These are phyloP conservation scores for Bombus affinis DNA, from an alignment of 1,140 invertebrate species.

Conservation along the genomic window DNA sequence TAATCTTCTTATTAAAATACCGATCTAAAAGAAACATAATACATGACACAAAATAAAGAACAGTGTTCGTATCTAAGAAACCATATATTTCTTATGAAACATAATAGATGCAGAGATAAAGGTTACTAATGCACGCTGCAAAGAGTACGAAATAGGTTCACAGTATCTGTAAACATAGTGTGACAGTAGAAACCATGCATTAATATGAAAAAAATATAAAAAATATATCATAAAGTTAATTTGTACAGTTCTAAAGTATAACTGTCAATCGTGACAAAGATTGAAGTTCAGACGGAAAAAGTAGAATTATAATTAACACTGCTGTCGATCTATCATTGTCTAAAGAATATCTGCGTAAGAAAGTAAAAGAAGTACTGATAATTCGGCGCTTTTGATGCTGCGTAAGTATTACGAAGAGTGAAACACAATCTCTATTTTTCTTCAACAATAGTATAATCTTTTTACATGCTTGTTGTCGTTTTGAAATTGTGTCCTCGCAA, in stretches of 20 bases:
- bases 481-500: constrained; percentile 25
- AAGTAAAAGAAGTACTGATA: constrained; percentile 7
- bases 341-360: not conserved
- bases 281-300: not conserved
- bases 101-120: constrained; percentile 8
- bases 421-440: constrained; percentile 11
- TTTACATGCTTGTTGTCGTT: constrained; percentile 23
- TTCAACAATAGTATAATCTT: constrained; percentile 33
- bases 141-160: not conserved
- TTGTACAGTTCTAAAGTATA: constrained; percentile 40
- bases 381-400: not conserved
- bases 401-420: not conserved
- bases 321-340: not conserved
- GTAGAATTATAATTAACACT: not conserved
- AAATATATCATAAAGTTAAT: constrained; percentile 55
- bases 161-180: constrained; percentile 14
- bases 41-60: not conserved
- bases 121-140: not conserved
- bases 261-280: not conserved
- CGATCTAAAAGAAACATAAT: too few species aligned
- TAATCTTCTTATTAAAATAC: not conserved
- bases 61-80: constrained; percentile 27
- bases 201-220: constrained; percentile 46
- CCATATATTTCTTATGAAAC: constrained; percentile 53
- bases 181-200: constrained; percentile 15